Conservation (phyloP, 2,797 vertebrate species). For the Taeniopygia guttata region DNA sequence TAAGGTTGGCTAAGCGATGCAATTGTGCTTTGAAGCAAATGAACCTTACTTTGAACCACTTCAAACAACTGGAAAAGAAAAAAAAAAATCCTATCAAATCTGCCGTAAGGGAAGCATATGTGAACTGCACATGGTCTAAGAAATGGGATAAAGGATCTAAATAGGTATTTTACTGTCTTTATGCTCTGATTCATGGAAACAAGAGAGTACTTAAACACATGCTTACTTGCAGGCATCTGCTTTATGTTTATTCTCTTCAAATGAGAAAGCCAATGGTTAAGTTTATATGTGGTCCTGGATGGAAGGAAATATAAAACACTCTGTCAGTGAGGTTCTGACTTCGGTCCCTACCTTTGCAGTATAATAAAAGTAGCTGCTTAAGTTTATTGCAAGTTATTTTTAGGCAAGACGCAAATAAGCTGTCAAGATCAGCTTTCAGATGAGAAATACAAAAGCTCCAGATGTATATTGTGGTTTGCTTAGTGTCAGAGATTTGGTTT, state of each 20-base stretch:
- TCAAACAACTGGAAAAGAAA: neutral
- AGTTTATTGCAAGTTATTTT: neutral
- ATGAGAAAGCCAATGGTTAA: conserved; percentile 26
- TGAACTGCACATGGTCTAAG: conserved; percentile 6
- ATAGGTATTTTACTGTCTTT: conserved; percentile 37
- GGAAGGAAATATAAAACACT: neutral
- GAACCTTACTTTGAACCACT: neutral
- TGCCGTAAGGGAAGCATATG: conserved; percentile 23
- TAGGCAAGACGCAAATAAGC: neutral
- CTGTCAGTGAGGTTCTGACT: neutral
- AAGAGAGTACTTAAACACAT: conserved; percentile 42
- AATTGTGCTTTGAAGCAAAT: neutral
- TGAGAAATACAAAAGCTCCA: neutral
- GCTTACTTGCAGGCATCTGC: conserved; percentile 20
- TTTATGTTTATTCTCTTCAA: conserved; percentile 12
- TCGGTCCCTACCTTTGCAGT: neutral
- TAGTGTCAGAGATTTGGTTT: neutral
- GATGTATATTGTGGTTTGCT: neutral
- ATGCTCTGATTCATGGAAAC: conserved; percentile 42
- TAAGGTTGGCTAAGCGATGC: neutral
- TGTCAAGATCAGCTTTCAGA: neutral
- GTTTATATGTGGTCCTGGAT: neutral
- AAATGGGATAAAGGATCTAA: conserved; percentile 22
- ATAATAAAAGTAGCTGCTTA: neutral
- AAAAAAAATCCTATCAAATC: neutral